Evolutionary conservation across 2,888 invertebrate species (phyloP).

Genomic region (Pogonocherus hispidulus): DNA sequence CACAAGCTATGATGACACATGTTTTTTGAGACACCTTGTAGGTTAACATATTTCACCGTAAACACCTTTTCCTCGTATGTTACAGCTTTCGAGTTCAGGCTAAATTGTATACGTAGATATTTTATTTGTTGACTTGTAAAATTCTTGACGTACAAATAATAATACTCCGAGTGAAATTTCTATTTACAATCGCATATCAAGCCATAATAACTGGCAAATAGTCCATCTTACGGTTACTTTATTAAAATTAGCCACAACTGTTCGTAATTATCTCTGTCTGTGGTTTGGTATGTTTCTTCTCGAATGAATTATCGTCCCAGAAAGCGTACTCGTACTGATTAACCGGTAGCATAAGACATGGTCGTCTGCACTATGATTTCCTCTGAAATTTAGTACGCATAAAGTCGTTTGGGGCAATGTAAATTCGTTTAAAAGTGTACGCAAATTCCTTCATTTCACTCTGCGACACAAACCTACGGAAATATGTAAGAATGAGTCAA

Average conservation of each 20-base stretch:
- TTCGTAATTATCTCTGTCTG: slow-evolving; percentile 26
- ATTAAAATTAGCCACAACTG: slow-evolving; percentile 29
- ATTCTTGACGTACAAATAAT: too few species aligned
- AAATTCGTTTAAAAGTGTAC: slow-evolving; percentile 10
- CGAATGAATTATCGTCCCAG: slow-evolving; percentile 13
- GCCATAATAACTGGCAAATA: neutral
- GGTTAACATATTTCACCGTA: too few species aligned
- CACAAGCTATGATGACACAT: too few species aligned
- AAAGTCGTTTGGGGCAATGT: slow-evolving; percentile 3
- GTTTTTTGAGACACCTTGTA: too few species aligned
- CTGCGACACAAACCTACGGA: neutral
- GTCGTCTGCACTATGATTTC: slow-evolving; percentile 1
- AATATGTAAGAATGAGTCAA: too few species aligned
- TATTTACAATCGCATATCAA: neutral
- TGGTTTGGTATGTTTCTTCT: slow-evolving; percentile 17
- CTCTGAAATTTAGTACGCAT: slow-evolving; percentile 9
- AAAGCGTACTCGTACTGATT: slow-evolving; percentile 13
- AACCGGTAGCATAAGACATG: slow-evolving; percentile 9
- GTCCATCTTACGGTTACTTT: slow-evolving; percentile 5
- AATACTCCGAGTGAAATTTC: slow-evolving; percentile 2
- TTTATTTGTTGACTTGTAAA: neutral
- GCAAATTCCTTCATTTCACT: neutral
- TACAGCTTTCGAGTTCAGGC: too few species aligned
- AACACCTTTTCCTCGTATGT: too few species aligned
- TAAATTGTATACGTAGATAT: too few species aligned